These are phyloP conservation scores for Mylabris phalerata DNA, from an alignment of 1,140 invertebrate species.

Conservation along the genomic window DNA sequence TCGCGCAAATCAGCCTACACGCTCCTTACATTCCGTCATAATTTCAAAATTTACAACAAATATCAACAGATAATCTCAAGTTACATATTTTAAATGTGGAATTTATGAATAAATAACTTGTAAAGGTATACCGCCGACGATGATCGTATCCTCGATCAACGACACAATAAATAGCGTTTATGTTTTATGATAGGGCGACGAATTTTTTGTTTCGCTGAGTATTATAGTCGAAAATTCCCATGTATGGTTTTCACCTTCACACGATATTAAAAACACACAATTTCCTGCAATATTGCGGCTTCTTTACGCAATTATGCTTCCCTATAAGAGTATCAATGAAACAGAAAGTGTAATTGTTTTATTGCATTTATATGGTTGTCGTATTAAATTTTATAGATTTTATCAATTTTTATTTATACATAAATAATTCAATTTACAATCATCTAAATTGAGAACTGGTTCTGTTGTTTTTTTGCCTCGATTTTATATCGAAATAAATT, in stretches of 20 bases:
- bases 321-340: neutral
- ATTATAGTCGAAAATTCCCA: too few species aligned
- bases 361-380: constrained; percentile 16
- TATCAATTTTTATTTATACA: neutral
- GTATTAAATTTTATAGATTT: constrained; percentile 11
- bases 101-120: constrained; percentile 10
- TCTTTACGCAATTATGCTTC: constrained; percentile 13
- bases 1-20: too few species aligned
- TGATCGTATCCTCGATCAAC: constrained; percentile 1
- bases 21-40: neutral
- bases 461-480: too few species aligned
- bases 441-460: too few species aligned
- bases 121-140: constrained; percentile 1
- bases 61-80: constrained; percentile 1
- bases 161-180: constrained; percentile 14
- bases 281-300: constrained; percentile 15
- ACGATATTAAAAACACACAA: constrained; percentile 11
- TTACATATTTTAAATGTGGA: constrained; percentile 11
- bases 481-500: neutral
- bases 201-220: too few species aligned
- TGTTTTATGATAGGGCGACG: constrained; percentile 1
- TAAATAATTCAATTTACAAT: too few species aligned
- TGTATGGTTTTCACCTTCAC: constrained; percentile 1
- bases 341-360: constrained; percentile 4
- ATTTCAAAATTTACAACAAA: neutral